Evolutionary conservation across 2,888 invertebrate species (phyloP).

Genomic region (Bedellia somnulentella): DNA sequence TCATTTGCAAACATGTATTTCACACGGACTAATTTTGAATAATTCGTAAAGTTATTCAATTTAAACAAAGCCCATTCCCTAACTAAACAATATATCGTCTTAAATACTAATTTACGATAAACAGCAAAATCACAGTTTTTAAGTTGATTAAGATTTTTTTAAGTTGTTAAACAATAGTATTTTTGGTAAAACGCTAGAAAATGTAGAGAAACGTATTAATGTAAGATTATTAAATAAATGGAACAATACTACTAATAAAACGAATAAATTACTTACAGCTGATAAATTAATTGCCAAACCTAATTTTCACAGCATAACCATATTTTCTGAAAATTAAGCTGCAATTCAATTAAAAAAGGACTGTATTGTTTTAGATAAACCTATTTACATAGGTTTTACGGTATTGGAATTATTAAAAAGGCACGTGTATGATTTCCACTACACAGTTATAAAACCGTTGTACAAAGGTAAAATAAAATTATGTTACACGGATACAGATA

Average conservation of each 20-base stretch:
- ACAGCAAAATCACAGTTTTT: conserved; percentile 7
- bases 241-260: no score
- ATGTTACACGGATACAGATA: no score
- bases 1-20: no score
- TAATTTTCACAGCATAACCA: no score
- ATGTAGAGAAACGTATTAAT: no score
- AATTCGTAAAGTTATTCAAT: conserved; percentile 16
- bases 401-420: conserved; percentile 10
- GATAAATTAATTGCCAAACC: conserved; percentile 1
- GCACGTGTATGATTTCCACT: conserved; percentile 10
- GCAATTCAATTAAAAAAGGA: no score
- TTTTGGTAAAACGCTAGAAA: no score
- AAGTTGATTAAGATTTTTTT: conserved; percentile 11
- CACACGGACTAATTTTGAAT: conserved; percentile 16
- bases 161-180: no score
- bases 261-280: conserved; percentile 2
- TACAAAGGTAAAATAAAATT: no score
- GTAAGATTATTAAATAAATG: conserved; percentile 9
- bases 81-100: conserved; percentile 15
- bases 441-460: no score
- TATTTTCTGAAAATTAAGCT: no score
- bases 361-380: conserved; percentile 9
- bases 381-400: conserved; percentile 10
- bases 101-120: no score
- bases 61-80: conserved; percentile 17